phyloP scores from a whole-genome alignment of 2,797 vertebrate genomes.

The Tauraco hartlaubi region DNA sequence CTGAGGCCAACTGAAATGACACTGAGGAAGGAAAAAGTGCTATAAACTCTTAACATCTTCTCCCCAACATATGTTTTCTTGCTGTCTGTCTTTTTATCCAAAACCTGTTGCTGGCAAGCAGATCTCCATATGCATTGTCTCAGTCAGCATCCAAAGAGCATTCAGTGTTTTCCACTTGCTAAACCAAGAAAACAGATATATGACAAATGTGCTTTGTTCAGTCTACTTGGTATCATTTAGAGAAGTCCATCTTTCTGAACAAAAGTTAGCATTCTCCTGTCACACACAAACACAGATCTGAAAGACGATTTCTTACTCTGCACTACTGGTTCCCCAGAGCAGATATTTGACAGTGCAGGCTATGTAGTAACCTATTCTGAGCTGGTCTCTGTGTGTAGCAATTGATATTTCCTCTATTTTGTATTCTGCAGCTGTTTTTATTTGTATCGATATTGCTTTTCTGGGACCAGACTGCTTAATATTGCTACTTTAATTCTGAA shows the following conservation, averaged over 20 bases:
- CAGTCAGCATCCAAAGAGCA: background rate
- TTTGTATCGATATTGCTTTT: background rate
- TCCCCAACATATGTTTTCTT: background rate
- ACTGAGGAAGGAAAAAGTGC: background rate
- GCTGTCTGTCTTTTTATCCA: background rate
- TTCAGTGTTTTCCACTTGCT: background rate
- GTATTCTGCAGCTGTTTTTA: background rate
- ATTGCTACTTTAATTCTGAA: constrained; percentile 15
- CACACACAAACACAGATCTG: rapidly evolving
- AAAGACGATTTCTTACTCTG: background rate
- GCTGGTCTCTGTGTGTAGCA: background rate
- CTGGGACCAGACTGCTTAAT: background rate
- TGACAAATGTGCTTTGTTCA: background rate
- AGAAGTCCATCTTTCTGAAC: background rate
- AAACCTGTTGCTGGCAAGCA: background rate
- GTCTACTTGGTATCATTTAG: background rate
- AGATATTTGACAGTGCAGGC: background rate
- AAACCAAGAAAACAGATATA: background rate
- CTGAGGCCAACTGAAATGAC: background rate
- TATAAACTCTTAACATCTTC: background rate
- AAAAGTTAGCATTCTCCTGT: background rate
- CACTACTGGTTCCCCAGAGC: background rate
- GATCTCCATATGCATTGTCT: background rate
- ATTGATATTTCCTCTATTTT: background rate
- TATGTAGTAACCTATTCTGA: background rate